phyloP scores from a whole-genome alignment of 30 jellyfish, hydroid and myxozoan genomes.

The Aurelia sp. region DNA sequence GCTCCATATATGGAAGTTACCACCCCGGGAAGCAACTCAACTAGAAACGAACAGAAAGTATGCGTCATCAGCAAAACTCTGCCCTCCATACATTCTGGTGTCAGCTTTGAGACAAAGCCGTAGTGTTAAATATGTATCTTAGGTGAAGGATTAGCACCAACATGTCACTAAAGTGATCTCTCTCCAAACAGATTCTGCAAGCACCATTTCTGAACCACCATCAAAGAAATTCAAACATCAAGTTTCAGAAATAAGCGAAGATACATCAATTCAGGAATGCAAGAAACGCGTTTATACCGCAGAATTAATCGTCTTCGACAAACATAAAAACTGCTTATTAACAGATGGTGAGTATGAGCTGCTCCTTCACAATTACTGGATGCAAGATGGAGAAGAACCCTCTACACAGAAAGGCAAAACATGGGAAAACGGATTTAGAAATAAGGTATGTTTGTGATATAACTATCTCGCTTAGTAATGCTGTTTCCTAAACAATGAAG shows the following conservation, averaged over 20 bases:
- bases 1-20: too few relatives aligned
- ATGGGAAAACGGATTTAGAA: constrained; percentile 78
- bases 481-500: too few relatives aligned
- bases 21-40: too few relatives aligned
- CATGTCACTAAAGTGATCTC: not conserved
- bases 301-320: constrained; percentile 89
- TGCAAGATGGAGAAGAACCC: constrained; percentile 61
- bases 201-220: constrained; percentile 73
- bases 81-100: too few relatives aligned
- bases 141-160: too few relatives aligned
- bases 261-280: constrained; percentile 27
- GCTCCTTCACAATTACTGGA: constrained; percentile 79
- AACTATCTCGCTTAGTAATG: not conserved
- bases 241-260: constrained; percentile 24
- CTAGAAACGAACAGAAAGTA: too few relatives aligned
- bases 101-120: too few relatives aligned
- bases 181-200: constrained; percentile 33
- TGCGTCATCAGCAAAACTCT: too few relatives aligned
- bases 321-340: constrained; percentile 85
- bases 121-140: too few relatives aligned
- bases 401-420: constrained; percentile 58
- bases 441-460: constrained; percentile 50
- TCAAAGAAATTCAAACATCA: constrained; percentile 65
- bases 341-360: constrained; percentile 93
- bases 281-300: constrained; percentile 80